phyloP scores from a whole-genome alignment of 2,113 vertebrate species.

The Eubucco bourcierii region DNA sequence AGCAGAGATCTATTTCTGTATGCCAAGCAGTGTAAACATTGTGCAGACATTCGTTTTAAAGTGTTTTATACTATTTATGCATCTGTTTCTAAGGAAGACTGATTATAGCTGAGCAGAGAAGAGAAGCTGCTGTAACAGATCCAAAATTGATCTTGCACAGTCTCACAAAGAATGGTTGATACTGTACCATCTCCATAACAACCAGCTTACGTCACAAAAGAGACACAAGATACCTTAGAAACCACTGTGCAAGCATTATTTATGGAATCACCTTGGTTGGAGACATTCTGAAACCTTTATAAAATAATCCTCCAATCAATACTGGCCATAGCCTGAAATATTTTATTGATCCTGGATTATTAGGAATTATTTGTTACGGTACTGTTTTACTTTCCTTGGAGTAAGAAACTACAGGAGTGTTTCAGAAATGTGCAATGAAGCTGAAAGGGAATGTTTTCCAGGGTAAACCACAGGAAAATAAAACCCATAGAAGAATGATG shows the following conservation, averaged over 20 bases:
- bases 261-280: slow-evolving; percentile 63
- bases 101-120: slow-evolving; percentile 66
- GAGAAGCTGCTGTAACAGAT: slow-evolving; percentile 55
- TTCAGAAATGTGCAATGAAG: neutral
- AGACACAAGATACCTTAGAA: slow-evolving; percentile 66
- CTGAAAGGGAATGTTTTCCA: neutral
- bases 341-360: neutral
- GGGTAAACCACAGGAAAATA: neutral
- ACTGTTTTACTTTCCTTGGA: neutral
- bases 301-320: slow-evolving; percentile 20
- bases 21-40: slow-evolving; percentile 20
- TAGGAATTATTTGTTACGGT: neutral
- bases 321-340: slow-evolving; percentile 33
- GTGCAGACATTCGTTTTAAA: slow-evolving; percentile 41
- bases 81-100: slow-evolving; percentile 55
- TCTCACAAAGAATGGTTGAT: slow-evolving; percentile 60
- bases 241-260: slow-evolving; percentile 67
- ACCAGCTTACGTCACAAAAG: slow-evolving; percentile 68
- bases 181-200: slow-evolving; percentile 74
- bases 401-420: neutral
- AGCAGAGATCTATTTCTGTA: neutral
- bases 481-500: neutral
- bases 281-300: slow-evolving; percentile 21
- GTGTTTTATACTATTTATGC: slow-evolving; percentile 15
- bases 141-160: slow-evolving; percentile 67